Evolutionary conservation across 2,113 vertebrate species (phyloP).

Genomic region (Suricata suricatta): DNA sequence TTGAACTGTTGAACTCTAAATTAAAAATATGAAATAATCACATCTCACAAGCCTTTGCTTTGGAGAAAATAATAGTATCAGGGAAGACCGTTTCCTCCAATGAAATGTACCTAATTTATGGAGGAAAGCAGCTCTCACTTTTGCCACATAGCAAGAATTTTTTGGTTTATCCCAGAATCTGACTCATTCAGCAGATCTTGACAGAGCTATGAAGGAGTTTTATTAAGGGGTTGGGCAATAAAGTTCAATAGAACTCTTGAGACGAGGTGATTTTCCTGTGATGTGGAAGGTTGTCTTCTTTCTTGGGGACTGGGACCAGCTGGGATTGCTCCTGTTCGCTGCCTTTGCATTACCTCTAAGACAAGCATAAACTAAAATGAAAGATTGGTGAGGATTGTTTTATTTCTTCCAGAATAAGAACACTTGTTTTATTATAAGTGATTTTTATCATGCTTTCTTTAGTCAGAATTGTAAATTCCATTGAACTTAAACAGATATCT

Average conservation of each 20-base stretch:
- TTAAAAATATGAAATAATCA: slow-evolving; percentile 34
- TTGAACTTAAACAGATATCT: background rate
- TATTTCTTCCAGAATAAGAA: slow-evolving; percentile 11
- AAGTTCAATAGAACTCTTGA: slow-evolving; percentile 61
- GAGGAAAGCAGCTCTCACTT: slow-evolving; percentile 46
- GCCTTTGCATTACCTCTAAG: background rate
- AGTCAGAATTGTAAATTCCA: background rate
- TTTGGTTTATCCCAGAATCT: slow-evolving; percentile 49
- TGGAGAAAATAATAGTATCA: background rate
- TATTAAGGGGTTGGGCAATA: slow-evolving; percentile 57
- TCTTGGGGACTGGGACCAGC: background rate
- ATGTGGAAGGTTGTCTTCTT: background rate
- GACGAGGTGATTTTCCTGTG: slow-evolving; percentile 4
- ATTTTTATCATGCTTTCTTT: background rate
- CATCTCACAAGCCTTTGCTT: background rate
- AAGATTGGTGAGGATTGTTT: background rate
- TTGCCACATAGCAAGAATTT: slow-evolving; percentile 33
- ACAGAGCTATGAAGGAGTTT: slow-evolving; percentile 60
- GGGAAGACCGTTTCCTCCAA: background rate
- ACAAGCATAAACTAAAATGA: slow-evolving; percentile 18
- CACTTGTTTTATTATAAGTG: background rate
- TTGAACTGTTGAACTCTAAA: slow-evolving; percentile 27
- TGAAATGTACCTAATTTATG: slow-evolving; percentile 17
- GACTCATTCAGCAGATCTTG: slow-evolving; percentile 64
- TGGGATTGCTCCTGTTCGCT: slow-evolving; percentile 18